Evolutionary conservation across 2,797 vertebrate species (phyloP), one percentile per base, ranked within the genome.

Genomic region (Huso huso): DNA sequence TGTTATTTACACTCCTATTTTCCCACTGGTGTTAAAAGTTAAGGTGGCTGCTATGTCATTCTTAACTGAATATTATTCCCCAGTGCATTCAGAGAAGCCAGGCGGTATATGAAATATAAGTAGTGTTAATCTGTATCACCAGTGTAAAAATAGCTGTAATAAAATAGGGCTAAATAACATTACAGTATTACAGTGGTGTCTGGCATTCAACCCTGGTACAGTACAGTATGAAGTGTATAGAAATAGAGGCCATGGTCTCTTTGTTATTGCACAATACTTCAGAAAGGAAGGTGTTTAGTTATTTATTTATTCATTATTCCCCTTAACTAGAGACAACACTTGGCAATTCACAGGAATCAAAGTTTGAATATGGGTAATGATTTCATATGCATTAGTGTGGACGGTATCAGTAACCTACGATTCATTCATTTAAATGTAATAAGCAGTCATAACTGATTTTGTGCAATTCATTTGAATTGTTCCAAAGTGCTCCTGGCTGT

Each of bases 51-150:
- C 10, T 58, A 58, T 58, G 12, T 58, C 80, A 37, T 37, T 37
- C 37, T 80, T 74, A 76, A 83, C 80, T 72, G 82, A 86, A 83
- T 77, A 83, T 80, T 63, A n/a, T 74, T 76, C 77, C 85, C 82
- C 80, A 81, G 69, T 78, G 73, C 80, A 79, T 77, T 51, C 66
- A 59, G 57, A 37, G 23, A 48, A 51, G 10, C 6, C 18, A 9
- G 23, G 11, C 23, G 10, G 37, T 37, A 72, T 62, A 66, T 61
- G 59, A 58, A 58, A 58, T 11, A 58, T 13, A 4, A 49, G 18
- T 55, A 52, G 57, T 69, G 70, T 71, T 73, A 74, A 74, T 72
- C 73, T 73, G 75, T 75, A 73, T 78, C 73, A 65, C 51, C 10
- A 13, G 61, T 68, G 71, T 63, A 72, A 73, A 76, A 78, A 73